Conservation (phyloP, 2,113 vertebrate genomes). For the Fregata magnificens region DNA sequence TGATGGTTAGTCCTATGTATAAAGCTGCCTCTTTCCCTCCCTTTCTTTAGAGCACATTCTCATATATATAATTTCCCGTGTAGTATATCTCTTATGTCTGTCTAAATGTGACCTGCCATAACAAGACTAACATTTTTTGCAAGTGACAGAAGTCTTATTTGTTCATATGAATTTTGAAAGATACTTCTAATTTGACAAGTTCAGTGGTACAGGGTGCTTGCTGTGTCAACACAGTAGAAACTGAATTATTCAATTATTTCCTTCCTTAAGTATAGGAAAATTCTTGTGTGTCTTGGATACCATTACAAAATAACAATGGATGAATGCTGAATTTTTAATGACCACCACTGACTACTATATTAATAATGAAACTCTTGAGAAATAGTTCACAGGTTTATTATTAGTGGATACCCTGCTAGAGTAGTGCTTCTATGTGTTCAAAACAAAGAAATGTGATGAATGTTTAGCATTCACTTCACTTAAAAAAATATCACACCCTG, state of each 20-base stretch:
- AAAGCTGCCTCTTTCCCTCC: background rate
- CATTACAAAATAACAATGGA: background rate
- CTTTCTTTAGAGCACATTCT: background rate
- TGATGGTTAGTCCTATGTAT: background rate
- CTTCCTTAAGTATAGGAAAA: background rate
- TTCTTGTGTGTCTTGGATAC: background rate
- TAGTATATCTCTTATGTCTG: background rate
- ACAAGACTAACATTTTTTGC: background rate
- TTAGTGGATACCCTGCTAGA: constrained; percentile 5
- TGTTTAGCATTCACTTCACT: constrained; percentile 38
- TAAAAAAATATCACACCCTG: constrained; percentile 46
- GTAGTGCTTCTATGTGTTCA: constrained; percentile 28
- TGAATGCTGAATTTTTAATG: constrained; percentile 42
- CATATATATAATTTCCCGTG: background rate
- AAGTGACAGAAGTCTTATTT: background rate
- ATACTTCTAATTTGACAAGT: background rate
- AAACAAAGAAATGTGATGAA: constrained; percentile 52
- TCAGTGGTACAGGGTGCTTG: background rate
- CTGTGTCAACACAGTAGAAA: constrained; percentile 21
- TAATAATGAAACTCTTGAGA: constrained; percentile 13
- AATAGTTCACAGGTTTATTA: constrained; percentile 25
- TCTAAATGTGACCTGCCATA: constrained; percentile 27
- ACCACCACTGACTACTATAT: background rate
- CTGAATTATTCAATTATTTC: constrained; percentile 10
- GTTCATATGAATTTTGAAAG: constrained; percentile 9